Conservation (phyloP, 2,888 invertebrate species). For the Melieria crassipennis region DNA sequence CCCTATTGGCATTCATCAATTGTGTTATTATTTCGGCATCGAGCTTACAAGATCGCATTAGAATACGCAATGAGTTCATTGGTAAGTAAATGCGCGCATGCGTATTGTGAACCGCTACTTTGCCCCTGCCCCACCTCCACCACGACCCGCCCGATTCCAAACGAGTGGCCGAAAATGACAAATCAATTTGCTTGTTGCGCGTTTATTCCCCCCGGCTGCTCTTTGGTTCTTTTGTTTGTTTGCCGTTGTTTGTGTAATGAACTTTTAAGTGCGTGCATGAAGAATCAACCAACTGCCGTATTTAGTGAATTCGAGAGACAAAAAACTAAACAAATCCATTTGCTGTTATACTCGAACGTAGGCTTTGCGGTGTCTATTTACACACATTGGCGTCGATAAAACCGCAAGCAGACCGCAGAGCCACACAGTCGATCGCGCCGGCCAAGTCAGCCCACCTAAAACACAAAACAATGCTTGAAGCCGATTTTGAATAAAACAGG, state of each 20-base stretch:
- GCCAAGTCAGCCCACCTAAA: constrained; percentile 7
- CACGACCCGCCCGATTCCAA: too few relatives aligned
- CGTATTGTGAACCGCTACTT: neutral
- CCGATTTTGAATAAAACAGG: neutral
- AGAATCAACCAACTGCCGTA: neutral
- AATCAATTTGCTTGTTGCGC: constrained; percentile 16
- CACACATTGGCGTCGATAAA: constrained; percentile 27
- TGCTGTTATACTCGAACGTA: constrained; percentile 19
- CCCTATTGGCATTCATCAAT: constrained; percentile 93
- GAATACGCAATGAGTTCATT: constrained; percentile 93
- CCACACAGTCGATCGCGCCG: neutral
- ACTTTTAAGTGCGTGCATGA: constrained; percentile 24
- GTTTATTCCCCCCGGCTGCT: neutral
- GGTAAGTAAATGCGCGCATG: constrained; percentile 71
- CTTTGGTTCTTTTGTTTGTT: constrained; percentile 8
- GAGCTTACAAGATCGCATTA: constrained; percentile 84
- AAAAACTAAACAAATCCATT: neutral
- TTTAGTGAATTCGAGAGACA: neutral
- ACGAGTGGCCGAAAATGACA: constrained; percentile 7
- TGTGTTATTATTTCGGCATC: constrained; percentile 93
- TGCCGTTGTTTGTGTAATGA: constrained; percentile 17
- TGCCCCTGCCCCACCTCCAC: neutral
- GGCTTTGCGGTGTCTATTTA: constrained; percentile 12
- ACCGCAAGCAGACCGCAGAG: constrained; percentile 1
- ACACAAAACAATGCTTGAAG: constrained; percentile 2